phyloP scores from a whole-genome alignment of 2,888 invertebrate genomes.

The Anticlea derivata region DNA sequence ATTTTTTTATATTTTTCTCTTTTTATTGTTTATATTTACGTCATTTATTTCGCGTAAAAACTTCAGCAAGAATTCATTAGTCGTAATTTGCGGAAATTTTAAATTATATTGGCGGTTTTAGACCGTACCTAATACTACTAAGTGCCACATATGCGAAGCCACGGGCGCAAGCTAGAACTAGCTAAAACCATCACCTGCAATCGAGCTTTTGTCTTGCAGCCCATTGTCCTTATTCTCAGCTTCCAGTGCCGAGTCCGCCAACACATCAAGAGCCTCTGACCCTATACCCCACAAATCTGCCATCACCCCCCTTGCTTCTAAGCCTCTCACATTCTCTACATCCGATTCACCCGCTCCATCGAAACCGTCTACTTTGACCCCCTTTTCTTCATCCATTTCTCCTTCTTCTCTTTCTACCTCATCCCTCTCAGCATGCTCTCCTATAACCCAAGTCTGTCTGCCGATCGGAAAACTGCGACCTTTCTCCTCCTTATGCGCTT shows the following conservation, averaged over 20 bases:
- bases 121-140: too few species aligned
- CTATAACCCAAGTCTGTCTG: constrained; percentile 69
- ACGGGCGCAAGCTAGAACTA: constrained; percentile 2
- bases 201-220: constrained; percentile 62
- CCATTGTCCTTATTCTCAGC: constrained; percentile 67
- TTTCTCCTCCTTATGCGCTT: constrained; percentile 60
- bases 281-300: constrained; percentile 62
- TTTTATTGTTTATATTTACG: too few species aligned
- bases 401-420: background rate
- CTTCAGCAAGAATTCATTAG: too few species aligned
- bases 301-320: constrained; percentile 55
- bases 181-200: constrained; percentile 61
- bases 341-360: constrained; percentile 12
- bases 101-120: too few species aligned
- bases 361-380: background rate
- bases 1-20: too few species aligned
- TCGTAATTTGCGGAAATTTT: too few species aligned
- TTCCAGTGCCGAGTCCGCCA: constrained; percentile 67
- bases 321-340: too few species aligned
- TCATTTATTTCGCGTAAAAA: too few species aligned
- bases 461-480: constrained; percentile 62
- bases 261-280: constrained; percentile 59
- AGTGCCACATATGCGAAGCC: too few species aligned
- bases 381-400: background rate
- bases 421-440: constrained; percentile 22